A percentile compares a stretch with the other conserved stretches of the same genome.
Conservation (phyloP, 2,797 vertebrate species). For the Galago senegalensis region DNA sequence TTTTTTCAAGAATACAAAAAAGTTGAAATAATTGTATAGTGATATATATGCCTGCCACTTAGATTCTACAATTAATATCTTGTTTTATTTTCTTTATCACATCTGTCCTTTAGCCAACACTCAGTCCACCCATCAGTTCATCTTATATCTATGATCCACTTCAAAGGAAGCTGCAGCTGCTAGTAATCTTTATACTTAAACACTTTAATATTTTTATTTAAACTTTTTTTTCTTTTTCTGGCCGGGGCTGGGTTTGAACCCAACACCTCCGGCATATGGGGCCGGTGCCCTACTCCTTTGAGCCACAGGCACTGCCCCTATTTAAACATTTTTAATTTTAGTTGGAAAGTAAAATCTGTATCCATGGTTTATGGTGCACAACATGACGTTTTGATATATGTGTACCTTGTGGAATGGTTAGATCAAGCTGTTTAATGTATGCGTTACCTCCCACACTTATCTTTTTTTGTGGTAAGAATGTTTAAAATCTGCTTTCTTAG, state of each 20-base stretch:
- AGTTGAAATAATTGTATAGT: background rate
- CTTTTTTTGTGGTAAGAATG: background rate
- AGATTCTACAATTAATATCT: background rate
- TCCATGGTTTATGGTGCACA: background rate
- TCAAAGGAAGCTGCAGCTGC: background rate
- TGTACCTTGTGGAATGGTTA: background rate
- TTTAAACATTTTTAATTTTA: background rate
- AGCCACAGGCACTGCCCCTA: background rate
- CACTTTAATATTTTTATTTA: background rate
- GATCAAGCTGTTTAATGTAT: background rate
- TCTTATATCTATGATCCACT: background rate
- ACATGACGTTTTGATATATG: background rate
- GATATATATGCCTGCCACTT: background rate
- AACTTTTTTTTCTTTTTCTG: background rate
- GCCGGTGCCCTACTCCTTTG: no score
- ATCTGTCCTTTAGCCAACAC: background rate
- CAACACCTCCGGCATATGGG: no score
- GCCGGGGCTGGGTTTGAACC: no score
- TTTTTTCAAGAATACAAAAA: background rate
- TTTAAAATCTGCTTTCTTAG: background rate
- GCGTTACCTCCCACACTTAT: background rate
- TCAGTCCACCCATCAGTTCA: background rate
- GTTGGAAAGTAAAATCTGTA: background rate
- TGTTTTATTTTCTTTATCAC: background rate
- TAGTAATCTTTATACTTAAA: background rate